Evolutionary conservation across 35 echinoderm and acorn worm genomes (phyloP).

Genomic region (Stichopus chloronotus): DNA sequence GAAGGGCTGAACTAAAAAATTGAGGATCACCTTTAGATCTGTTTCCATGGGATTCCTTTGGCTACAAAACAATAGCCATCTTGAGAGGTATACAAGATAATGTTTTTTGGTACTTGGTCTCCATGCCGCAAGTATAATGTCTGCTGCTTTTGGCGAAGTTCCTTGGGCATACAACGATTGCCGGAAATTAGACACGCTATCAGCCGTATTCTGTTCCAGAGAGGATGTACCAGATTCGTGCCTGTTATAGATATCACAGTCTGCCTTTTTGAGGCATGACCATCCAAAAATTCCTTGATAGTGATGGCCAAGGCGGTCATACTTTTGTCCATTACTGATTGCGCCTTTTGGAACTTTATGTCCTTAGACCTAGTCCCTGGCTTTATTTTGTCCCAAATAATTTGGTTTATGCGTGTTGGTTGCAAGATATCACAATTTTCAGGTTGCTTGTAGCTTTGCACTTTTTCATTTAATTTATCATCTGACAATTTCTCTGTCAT

Average conservation of each 20-base stretch:
- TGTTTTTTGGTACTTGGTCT: neutral
- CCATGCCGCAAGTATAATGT: no score
- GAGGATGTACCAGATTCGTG: neutral
- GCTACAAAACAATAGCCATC: no score
- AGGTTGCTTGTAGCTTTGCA: no score
- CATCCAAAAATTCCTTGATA: neutral
- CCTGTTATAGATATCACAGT: neutral
- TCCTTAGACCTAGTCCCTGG: no score
- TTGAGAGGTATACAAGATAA: no score
- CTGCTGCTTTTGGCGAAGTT: no score
- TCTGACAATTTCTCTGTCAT: slow-evolving; percentile 19
- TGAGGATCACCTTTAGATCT: neutral
- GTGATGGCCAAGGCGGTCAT: no score
- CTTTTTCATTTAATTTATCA: slow-evolving; percentile 19
- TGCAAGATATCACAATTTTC: slow-evolving; percentile 17
- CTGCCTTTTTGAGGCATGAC: neutral
- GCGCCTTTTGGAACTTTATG: neutral
- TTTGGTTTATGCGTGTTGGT: slow-evolving; percentile 34
- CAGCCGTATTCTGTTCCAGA: slow-evolving; percentile 28
- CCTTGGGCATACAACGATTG: neutral
- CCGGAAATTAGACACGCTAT: no score
- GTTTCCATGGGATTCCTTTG: slow-evolving; percentile 24
- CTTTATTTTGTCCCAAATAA: no score
- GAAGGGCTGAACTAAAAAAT: slow-evolving; percentile 10
- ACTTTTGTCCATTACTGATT: no score